Conservation (phyloP, 2,113 vertebrate genomes). For the Globicephala melas region DNA sequence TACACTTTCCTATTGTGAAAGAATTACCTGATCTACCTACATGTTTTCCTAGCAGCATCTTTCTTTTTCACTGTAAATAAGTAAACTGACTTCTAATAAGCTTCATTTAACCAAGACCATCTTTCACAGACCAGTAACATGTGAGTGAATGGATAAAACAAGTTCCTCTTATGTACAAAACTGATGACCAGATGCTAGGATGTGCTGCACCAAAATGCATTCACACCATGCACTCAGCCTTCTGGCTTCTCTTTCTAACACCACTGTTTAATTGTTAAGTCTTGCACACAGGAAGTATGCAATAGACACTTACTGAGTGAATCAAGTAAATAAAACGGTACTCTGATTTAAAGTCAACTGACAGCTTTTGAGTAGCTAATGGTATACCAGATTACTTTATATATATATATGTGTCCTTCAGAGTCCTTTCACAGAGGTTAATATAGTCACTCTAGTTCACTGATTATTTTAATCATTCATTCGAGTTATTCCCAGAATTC, state of each 20-base stretch:
- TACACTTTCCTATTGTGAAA: neutral
- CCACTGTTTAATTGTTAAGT: neutral
- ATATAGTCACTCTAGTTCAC: neutral
- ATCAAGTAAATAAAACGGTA: neutral
- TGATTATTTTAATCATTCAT: neutral
- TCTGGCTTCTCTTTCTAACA: neutral
- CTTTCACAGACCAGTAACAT: neutral
- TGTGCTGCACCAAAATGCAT: neutral
- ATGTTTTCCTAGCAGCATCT: neutral
- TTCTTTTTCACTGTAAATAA: neutral
- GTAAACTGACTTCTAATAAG: neutral
- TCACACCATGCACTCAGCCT: neutral
- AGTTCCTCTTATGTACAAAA: neutral
- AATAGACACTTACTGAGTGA: neutral
- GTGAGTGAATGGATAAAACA: neutral
- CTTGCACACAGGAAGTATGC: neutral
- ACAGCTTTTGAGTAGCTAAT: neutral
- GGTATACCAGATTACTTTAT: neutral
- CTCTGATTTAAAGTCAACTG: neutral
- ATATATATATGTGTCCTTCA: neutral
- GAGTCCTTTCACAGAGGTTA: neutral
- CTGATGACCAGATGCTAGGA: neutral
- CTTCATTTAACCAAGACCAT: neutral
- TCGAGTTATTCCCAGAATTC: neutral
- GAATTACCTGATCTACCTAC: neutral